phyloP scores from a whole-genome alignment of 1,140 invertebrate genomes.

The honey bee (Apis mellifera) region Amel_HAv3.1 CM009931.2:11991001-11991500 shows the following conservation, averaged over 20 bases:
- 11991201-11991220: not conserved
- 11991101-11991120: not conserved
- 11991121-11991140: not conserved
- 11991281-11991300: constrained; percentile 73
- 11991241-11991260: constrained; percentile 23
- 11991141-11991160: not conserved
- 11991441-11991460: constrained; percentile 85
- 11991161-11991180: not conserved
- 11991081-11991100: too few species aligned
- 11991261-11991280: constrained; percentile 76
- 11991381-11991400: constrained; percentile 91
- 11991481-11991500: constrained; percentile 87
- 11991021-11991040: too few species aligned
- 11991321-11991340: constrained; percentile 88
- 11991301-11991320: constrained; percentile 89
- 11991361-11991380: constrained; percentile 92
- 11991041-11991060: too few species aligned
- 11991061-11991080: too few species aligned
- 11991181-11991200: not conserved
- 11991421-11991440: constrained; percentile 79
- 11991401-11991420: constrained; percentile 76
- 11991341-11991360: constrained; percentile 90
- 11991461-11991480: constrained; percentile 85
- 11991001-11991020: too few species aligned
- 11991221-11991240: not conserved